Conservation (phyloP, 2,113 vertebrate genomes). For the Plecotus auritus region DNA sequence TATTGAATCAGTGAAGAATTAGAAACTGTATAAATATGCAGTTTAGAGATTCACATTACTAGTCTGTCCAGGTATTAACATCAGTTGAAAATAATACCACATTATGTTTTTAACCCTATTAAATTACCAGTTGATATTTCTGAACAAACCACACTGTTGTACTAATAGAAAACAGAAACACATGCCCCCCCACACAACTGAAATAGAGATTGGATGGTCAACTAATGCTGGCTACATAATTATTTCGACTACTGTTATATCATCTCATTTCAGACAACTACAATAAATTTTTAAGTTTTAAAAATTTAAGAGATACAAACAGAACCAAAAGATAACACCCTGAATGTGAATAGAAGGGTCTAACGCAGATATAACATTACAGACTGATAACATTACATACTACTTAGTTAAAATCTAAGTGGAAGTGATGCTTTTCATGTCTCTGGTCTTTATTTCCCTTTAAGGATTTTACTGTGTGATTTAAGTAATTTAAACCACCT, state of each 20-base stretch:
- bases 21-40: background rate
- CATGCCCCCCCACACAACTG: background rate
- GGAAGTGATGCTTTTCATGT: background rate
- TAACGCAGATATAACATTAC: background rate
- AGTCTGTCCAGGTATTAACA: background rate
- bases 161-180: background rate
- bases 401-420: conserved; percentile 8
- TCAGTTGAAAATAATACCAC: background rate
- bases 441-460: background rate
- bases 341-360: background rate
- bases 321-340: background rate
- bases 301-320: conserved; percentile 1
- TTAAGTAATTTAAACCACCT: conserved; percentile 3
- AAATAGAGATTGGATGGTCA: background rate
- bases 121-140: conserved; percentile 10
- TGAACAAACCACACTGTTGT: background rate
- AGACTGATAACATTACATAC: background rate
- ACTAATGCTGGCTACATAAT: background rate
- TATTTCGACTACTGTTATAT: background rate
- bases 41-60: background rate
- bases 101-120: background rate
- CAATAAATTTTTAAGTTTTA: background rate
- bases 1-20: conserved; percentile 25
- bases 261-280: background rate
- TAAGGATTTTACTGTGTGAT: background rate